Base-by-base conservation (phyloP, 2,113 vertebrate genomes). In the Sapajus apella region DNA sequence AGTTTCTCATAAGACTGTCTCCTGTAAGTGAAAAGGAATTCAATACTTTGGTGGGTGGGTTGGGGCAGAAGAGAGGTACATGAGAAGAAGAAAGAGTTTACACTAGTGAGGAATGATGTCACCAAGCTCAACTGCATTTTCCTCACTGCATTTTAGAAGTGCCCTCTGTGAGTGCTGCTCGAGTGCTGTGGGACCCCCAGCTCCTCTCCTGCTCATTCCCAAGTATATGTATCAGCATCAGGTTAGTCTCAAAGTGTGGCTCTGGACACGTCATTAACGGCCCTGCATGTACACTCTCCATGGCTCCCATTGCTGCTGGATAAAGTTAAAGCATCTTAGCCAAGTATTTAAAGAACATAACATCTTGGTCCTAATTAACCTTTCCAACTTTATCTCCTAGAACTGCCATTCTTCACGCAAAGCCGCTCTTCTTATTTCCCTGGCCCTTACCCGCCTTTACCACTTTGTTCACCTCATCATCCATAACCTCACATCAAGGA, bases 291-390 rank as follows among this genome's bases (percentile, higher is more conserved):
- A 45, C 16, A 32, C 4, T 47, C 7, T 55, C 5, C 56, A 23
- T 70, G 27, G 0, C 37, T 47, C 25, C 47, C 40, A 16, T 21
- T 8, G 30, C 77, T 79, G 47, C 47, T 64, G 20, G n/a, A 75
- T 50, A 52, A 95, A 89, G 86, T 75, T 2, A 27, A 75, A 93
- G 55, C 45, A n/a, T 76, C 87, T 86, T 87, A 80, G 73, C 27
- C 45, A 87, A 93, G 20, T 66, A 73, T 68, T 91, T 56, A 75
- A 98, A 43, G 37, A 32, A 87, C 55, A 95, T 89, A 82, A 83
- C 79, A 66, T 55, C 35, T 37, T 80, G 90, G n/a, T 84, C 11
- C 55, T 83, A 77, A 81, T 96, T 94, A 95, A 75, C 55, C 80
- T 93, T 81, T 83, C 79, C 73, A 40, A 40, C 4, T 18, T 72